Conservation (phyloP, 2,888 invertebrate species). For the Nomada fabriciana region DNA sequence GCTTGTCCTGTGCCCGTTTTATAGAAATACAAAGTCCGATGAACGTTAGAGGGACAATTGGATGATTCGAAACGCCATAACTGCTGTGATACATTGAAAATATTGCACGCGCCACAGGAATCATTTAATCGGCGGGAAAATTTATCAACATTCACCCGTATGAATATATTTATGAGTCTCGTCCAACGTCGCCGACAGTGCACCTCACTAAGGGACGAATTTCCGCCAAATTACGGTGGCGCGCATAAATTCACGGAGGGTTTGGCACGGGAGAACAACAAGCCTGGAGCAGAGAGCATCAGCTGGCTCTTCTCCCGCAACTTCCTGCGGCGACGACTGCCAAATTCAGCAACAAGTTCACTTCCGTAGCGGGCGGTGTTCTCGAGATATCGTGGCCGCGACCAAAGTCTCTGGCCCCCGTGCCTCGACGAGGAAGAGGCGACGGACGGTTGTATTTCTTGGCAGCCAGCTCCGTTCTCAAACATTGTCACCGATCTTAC, state of each 20-base stretch:
- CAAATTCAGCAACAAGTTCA: slow-evolving; percentile 68
- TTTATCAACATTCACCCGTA: too few species aligned
- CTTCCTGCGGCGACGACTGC: slow-evolving; percentile 40
- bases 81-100: too few species aligned
- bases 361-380: slow-evolving; percentile 33
- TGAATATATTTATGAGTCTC: too few species aligned
- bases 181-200: not conserved
- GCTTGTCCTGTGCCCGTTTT: not conserved
- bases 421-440: not conserved
- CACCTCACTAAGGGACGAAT: slow-evolving; percentile 10
- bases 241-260: slow-evolving; percentile 33
- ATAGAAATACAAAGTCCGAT: not conserved
- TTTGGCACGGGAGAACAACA: slow-evolving; percentile 5
- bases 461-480: slow-evolving; percentile 51
- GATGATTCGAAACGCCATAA: too few species aligned
- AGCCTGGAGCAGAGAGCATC: not conserved
- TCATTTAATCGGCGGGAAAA: too few species aligned
- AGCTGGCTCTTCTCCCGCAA: slow-evolving; percentile 25
- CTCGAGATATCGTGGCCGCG: slow-evolving; percentile 21
- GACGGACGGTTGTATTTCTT: slow-evolving; percentile 55
- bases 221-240: slow-evolving; percentile 13
- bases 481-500: slow-evolving; percentile 58
- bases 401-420: not conserved
- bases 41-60: too few species aligned
- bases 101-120: too few species aligned